phyloP scores from a whole-genome alignment of 2,888 invertebrate genomes.

The Microplitis manilae region DNA sequence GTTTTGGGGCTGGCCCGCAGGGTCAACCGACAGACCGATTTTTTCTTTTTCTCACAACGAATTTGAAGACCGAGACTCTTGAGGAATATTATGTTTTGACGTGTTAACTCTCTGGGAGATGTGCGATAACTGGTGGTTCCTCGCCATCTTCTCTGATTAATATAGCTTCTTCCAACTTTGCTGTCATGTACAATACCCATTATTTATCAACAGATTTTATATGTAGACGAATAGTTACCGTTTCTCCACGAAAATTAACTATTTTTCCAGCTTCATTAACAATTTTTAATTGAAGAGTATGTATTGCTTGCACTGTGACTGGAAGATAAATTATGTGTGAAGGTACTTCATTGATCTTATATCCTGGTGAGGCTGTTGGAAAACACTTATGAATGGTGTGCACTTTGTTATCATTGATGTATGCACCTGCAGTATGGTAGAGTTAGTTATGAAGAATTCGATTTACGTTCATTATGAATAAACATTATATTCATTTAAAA shows the following conservation, averaged over 20 bases:
- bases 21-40: too few species aligned
- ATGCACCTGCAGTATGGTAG: conserved; percentile 53
- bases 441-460: too few species aligned
- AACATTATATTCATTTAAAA: conserved; percentile 39
- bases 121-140: conserved; percentile 30
- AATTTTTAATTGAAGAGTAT: conserved; percentile 47
- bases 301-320: conserved; percentile 41
- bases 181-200: conserved; percentile 34
- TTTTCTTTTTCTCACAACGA: not conserved
- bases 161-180: conserved; percentile 29
- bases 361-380: conserved; percentile 43
- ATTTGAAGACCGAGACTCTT: conserved; percentile 30
- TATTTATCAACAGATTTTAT: conserved; percentile 22
- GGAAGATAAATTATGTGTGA: conserved; percentile 42
- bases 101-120: conserved; percentile 32
- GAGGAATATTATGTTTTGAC: conserved; percentile 34
- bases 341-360: conserved; percentile 37
- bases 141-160: conserved; percentile 28
- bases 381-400: conserved; percentile 65
- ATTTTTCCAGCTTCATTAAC: conserved; percentile 42
- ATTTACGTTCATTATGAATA: too few species aligned
- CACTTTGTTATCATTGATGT: conserved; percentile 53
- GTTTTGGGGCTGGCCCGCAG: too few species aligned
- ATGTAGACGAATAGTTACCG: conserved; percentile 47
- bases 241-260: conserved; percentile 43